Evolutionary conservation across 2,888 invertebrate species (phyloP).

Genomic region (Smittia aterrima): DNA sequence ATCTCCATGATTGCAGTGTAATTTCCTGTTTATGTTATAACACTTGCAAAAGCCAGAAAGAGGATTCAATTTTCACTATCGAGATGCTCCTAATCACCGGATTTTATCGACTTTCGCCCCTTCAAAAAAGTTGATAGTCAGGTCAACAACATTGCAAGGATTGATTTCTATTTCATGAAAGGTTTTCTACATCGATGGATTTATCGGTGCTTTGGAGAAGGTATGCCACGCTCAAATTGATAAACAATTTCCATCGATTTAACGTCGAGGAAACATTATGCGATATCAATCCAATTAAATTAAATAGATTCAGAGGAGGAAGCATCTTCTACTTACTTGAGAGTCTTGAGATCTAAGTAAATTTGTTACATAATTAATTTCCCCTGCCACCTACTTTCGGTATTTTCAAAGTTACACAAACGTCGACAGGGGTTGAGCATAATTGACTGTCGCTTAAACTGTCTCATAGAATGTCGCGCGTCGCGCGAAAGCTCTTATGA

Average conservation of each 20-base stretch:
- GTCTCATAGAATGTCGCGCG: too few relatives aligned
- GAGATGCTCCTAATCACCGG: conserved; percentile 14
- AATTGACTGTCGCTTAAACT: too few relatives aligned
- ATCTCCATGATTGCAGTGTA: conserved; percentile 11
- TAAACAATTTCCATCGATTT: too few relatives aligned
- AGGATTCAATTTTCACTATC: conserved; percentile 1
- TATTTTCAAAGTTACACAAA: too few relatives aligned
- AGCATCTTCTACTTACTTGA: too few relatives aligned
- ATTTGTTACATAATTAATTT: conserved; percentile 8
- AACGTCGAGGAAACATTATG: too few relatives aligned
- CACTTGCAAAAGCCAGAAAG: background rate
- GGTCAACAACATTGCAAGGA: background rate
- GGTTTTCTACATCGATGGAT: too few relatives aligned
- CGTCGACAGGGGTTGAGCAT: too few relatives aligned
- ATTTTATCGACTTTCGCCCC: background rate
- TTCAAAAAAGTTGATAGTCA: background rate
- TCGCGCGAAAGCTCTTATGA: background rate
- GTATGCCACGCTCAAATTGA: too few relatives aligned
- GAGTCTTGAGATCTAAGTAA: background rate
- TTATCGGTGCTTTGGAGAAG: too few relatives aligned
- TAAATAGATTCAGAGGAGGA: background rate
- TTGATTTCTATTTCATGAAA: background rate
- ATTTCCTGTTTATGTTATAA: background rate
- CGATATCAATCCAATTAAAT: conserved; percentile 26
- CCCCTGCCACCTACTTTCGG: background rate